Base-by-base conservation (phyloP, 2,888 invertebrate genomes). In the Schrankia costaestrigalis region DNA sequence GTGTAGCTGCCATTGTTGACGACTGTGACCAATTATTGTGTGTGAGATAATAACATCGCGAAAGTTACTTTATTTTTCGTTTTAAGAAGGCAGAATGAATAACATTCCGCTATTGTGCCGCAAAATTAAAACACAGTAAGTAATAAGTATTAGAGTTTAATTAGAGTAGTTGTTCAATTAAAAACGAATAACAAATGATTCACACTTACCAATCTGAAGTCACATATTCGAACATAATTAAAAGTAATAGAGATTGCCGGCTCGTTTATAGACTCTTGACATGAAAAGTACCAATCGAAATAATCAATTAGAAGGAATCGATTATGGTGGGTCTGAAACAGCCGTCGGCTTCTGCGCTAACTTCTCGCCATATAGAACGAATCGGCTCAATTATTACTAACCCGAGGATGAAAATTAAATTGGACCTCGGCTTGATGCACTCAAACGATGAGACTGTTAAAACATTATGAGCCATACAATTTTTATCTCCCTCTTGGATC, bases 401-500 rank as follows among this genome's bases (percentile, higher is more conserved):
- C 70, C 67, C 72, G 71, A 71, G 63, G 64, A 73, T 74, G 77
- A 77, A 83, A 84, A 84, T 82, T 81, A 82, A 83, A 84, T 82
- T 60, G 53, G 53, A 46, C 36, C 35, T 49, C 55, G 56, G 56
- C 56, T 56, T 52, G 60, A 56, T 56, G 59, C 56, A 56, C 53
- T 56, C 56, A 56, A 56, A 56, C 60, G 56, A 56, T 56, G 56
- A 73, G 74, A 77, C 81, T 79, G 82, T 86, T 86, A 84, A 84
- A 86, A 85, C 79, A 82, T 85, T 86, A 86, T 81, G 85, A 78
- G 75, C 81, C 71, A 74, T 78, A 78, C 79, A 67, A 78, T 75
- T 84, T 77, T 84, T 86, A 85, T 86, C 86, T 81, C 68, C 71
- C 64, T 70, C 63, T 74, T 52, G 70, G 72, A 83, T 82, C 83